These are phyloP conservation scores for Bilobella aurantiaca DNA, from an alignment of 1,140 invertebrate genomes.

Conservation along the genomic window DNA sequence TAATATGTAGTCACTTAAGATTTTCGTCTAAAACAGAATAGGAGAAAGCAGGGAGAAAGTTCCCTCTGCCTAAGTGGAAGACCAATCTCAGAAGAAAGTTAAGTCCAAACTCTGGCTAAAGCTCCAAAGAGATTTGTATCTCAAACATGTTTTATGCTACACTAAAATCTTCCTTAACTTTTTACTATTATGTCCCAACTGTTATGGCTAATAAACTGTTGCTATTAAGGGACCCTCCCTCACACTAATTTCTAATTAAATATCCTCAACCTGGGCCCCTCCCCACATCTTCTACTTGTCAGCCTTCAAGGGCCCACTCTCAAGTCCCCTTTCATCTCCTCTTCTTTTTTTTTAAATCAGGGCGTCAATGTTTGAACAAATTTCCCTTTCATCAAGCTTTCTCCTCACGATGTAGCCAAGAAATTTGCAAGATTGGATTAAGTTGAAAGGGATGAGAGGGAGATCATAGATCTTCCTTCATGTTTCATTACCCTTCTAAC, in stretches of 20 bases:
- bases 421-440: slow-evolving; percentile 20
- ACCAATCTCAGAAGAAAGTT: not conserved
- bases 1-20: slow-evolving; percentile 23
- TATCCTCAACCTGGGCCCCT: not conserved
- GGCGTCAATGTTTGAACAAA: not conserved
- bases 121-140: slow-evolving; percentile 9
- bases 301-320: not conserved
- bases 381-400: not conserved
- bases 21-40: not conserved
- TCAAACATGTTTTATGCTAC: slow-evolving; percentile 4
- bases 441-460: not conserved
- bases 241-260: not conserved
- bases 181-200: not conserved
- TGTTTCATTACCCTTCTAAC: not conserved
- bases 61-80: not conserved
- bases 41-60: not conserved
- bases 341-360: not conserved
- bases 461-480: not conserved
- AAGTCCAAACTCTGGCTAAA: not conserved
- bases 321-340: not conserved
- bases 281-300: not conserved
- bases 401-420: slow-evolving; percentile 2
- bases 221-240: not conserved
- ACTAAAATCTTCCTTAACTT: not conserved
- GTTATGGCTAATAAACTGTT: slow-evolving; percentile 7